Percentiles rank a stretch among this genome's conserved stretches.
phyloP scores from a whole-genome alignment of 1,140 invertebrate species.

The Plectrocnemia conspersa region DNA sequence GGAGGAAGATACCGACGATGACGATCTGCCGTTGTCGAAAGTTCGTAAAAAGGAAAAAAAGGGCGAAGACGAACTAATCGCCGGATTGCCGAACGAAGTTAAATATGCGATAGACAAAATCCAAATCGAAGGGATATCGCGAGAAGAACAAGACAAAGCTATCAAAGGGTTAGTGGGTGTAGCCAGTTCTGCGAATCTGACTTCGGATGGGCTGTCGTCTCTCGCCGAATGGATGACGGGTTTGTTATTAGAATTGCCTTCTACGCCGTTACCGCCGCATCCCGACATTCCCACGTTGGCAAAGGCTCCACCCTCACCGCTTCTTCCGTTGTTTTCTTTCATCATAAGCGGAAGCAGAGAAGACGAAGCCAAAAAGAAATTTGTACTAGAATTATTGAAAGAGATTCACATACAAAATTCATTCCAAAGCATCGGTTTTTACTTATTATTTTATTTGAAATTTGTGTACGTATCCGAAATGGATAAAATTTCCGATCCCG shows the following conservation, averaged over 20 bases:
- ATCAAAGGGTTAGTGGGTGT: conserved; percentile 54
- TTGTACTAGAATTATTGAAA: conserved; percentile 66
- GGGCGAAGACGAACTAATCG: conserved; percentile 46
- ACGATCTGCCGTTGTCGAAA: conserved; percentile 75
- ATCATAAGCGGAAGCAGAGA: conserved; percentile 58
- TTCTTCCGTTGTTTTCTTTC: conserved; percentile 45
- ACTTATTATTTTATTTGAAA: conserved; percentile 65
- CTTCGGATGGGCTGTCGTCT: conserved; percentile 38
- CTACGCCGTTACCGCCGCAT: conserved; percentile 39
- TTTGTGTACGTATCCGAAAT: conserved; percentile 46
- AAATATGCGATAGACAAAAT: conserved; percentile 60
- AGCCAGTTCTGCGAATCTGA: conserved; percentile 52
- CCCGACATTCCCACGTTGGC: conserved; percentile 43
- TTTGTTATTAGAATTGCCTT: conserved; percentile 43
- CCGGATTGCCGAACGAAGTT: conserved; percentile 58
- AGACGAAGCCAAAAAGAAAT: conserved; percentile 72
- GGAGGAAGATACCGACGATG: conserved; percentile 80
- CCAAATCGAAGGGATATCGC: conserved; percentile 46
- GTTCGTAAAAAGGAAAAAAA: conserved; percentile 52
- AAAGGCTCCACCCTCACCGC: conserved; percentile 40
- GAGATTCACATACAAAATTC: conserved; percentile 64
- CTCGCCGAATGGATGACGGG: conserved; percentile 47
- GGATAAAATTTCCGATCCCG: conserved; percentile 43
- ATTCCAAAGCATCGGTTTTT: conserved; percentile 74
- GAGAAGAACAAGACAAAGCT: conserved; percentile 44